A percentile compares a stretch with the other conserved stretches of the same genome.
Evolutionary conservation across 2,113 vertebrate genomes (phyloP).

Genomic region (Nothobranchius furzeri): DNA sequence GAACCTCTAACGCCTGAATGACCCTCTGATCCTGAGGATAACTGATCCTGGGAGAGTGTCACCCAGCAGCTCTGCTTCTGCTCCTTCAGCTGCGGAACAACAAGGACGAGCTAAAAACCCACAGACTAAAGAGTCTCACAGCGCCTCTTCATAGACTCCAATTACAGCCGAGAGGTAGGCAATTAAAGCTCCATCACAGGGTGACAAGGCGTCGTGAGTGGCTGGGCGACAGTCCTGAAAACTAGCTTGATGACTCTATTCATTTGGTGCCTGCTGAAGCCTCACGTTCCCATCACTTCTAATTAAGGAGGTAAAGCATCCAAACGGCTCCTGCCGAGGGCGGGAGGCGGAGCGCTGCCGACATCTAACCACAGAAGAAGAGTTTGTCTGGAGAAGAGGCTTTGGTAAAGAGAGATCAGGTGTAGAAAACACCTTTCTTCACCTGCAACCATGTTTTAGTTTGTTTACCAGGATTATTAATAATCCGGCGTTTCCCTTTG

Average conservation of each 20-base stretch:
- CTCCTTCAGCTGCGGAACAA: conserved; percentile 28
- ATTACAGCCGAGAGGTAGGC: conserved; percentile 71
- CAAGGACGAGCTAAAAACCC: conserved; percentile 35
- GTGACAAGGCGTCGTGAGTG: conserved; percentile 74
- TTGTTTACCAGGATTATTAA: too few species aligned
- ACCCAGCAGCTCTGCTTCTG: conserved; percentile 33
- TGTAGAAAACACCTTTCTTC: too few species aligned
- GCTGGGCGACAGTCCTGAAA: conserved; percentile 71
- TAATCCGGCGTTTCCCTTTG: too few species aligned
- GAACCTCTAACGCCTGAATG: conserved; percentile 11
- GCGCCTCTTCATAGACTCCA: conserved; percentile 69
- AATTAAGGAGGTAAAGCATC: conserved; percentile 71
- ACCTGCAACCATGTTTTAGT: too few species aligned
- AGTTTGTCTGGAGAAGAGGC: conserved; percentile 11
- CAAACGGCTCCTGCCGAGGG: conserved; percentile 46
- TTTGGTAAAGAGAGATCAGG: conserved; percentile 1
- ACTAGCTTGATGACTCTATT: conserved; percentile 80
- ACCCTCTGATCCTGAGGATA: conserved; percentile 42
- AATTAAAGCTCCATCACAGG: conserved; percentile 77
- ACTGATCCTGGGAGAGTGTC: conserved; percentile 8
- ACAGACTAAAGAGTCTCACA: conserved; percentile 48
- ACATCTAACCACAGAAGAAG: conserved; percentile 33
- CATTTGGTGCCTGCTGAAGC: conserved; percentile 75
- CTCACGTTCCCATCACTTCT: conserved; percentile 76
- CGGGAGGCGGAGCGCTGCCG: conserved; percentile 18